Evolutionary conservation across 64 coral and sea anemone species (phyloP).

Genomic region (Dendrophyllia cribrosa): DNA sequence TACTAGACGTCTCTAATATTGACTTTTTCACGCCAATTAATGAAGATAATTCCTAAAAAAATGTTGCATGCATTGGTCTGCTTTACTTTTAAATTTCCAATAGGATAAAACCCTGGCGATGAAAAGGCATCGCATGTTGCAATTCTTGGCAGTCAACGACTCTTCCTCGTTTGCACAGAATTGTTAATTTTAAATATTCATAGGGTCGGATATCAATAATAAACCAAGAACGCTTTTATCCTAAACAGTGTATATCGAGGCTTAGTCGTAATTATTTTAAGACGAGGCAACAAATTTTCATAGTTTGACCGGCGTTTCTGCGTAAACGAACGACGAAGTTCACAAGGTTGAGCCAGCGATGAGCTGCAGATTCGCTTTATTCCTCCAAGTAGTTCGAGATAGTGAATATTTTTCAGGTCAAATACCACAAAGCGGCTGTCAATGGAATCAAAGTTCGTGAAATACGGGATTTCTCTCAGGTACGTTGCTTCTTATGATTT

Average conservation of each 20-base stretch:
- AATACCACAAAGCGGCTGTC: slow-evolving; percentile 10
- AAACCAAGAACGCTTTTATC: slow-evolving; percentile 18
- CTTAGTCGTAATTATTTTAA: background rate
- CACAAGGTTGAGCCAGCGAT: background rate
- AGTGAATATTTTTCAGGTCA: background rate
- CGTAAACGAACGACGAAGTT: background rate
- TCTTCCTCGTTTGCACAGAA: background rate
- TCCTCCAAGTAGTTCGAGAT: background rate
- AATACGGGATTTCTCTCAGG: slow-evolving; percentile 2
- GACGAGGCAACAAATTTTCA: background rate
- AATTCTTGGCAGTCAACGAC: background rate
- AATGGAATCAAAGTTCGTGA: slow-evolving; percentile 36
- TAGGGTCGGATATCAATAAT: slow-evolving; percentile 23
- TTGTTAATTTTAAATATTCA: slow-evolving; percentile 29
- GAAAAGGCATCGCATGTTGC: no score
- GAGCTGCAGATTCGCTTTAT: background rate
- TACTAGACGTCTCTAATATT: no score
- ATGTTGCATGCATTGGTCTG: no score
- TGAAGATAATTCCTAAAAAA: no score
- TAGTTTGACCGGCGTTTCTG: background rate
- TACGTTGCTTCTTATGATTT: background rate
- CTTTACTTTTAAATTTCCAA: no score
- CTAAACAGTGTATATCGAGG: background rate
- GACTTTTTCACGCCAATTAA: no score
- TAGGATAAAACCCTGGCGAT: no score